Conservation (phyloP, 2,113 vertebrate genomes). For the Centropus unirufus region DNA sequence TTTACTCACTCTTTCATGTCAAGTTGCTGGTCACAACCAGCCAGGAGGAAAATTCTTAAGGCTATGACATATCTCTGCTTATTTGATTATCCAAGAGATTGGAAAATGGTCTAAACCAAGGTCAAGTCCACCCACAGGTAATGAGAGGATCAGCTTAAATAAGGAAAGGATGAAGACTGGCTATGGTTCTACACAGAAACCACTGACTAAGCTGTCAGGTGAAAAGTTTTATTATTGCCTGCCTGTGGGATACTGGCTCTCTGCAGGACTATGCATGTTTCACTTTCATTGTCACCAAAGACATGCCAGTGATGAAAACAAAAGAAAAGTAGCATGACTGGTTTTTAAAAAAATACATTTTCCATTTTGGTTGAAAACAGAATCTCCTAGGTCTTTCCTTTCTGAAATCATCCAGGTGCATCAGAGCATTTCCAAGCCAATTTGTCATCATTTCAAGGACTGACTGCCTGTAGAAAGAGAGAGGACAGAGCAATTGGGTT, state of each 20-base stretch:
- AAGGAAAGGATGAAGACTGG: neutral
- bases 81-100: neutral
- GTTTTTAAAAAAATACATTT: neutral
- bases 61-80: neutral
- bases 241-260: neutral
- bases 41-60: neutral
- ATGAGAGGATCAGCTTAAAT: accelerated
- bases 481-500: neutral
- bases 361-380: neutral
- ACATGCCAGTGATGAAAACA: neutral
- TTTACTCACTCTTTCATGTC: neutral
- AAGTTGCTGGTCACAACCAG: neutral
- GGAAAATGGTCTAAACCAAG: neutral
- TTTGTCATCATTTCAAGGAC: slow-evolving; percentile 24
- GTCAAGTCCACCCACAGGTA: neutral
- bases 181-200: neutral
- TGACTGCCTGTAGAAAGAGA: neutral
- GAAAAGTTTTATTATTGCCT: neutral
- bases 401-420: slow-evolving; percentile 31
- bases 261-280: neutral
- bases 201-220: neutral
- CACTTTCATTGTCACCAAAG: neutral
- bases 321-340: neutral
- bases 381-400: neutral
- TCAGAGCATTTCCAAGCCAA: slow-evolving; percentile 12